A percentile compares a stretch with the other conserved stretches of the same genome.
phyloP scores from a whole-genome alignment of 2,113 vertebrate genomes.

The Tringa solitaria region DNA sequence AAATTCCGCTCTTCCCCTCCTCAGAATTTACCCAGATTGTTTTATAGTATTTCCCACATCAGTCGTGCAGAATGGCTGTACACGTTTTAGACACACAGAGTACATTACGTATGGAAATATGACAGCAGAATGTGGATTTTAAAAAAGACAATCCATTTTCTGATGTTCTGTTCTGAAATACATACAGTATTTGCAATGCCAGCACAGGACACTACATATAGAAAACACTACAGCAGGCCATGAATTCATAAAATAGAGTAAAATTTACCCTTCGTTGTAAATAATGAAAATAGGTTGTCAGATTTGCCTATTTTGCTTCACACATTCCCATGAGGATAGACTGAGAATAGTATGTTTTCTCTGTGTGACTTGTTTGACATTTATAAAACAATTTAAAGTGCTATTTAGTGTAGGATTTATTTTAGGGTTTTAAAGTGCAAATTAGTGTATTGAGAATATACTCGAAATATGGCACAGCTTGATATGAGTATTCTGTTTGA shows the following conservation, averaged over 20 bases:
- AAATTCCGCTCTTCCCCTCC: background rate
- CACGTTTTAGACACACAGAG: constrained; percentile 50
- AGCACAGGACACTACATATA: constrained; percentile 60
- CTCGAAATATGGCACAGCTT: constrained; percentile 62
- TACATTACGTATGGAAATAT: constrained; percentile 40
- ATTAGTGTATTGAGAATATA: constrained; percentile 58
- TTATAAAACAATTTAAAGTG: constrained; percentile 47
- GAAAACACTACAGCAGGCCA: constrained; percentile 65
- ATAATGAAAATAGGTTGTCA: background rate
- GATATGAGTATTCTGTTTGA: constrained; percentile 28
- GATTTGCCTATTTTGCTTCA: constrained; percentile 29
- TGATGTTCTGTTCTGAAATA: constrained; percentile 43
- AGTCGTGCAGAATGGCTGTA: constrained; percentile 43
- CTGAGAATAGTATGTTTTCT: constrained; percentile 48
- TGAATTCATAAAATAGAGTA: constrained; percentile 45
- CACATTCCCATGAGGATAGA: constrained; percentile 65
- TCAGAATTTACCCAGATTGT: background rate
- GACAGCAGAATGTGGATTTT: constrained; percentile 55
- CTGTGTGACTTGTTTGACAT: constrained; percentile 52
- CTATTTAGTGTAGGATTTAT: constrained; percentile 20
- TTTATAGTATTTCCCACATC: background rate
- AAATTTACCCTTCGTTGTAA: constrained; percentile 6
- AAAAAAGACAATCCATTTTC: constrained; percentile 55
- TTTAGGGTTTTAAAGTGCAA: constrained; percentile 45
- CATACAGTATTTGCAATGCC: constrained; percentile 45